Base-by-base conservation (phyloP, 1,140 invertebrate species). In the Ganaspis sp. region DNA sequence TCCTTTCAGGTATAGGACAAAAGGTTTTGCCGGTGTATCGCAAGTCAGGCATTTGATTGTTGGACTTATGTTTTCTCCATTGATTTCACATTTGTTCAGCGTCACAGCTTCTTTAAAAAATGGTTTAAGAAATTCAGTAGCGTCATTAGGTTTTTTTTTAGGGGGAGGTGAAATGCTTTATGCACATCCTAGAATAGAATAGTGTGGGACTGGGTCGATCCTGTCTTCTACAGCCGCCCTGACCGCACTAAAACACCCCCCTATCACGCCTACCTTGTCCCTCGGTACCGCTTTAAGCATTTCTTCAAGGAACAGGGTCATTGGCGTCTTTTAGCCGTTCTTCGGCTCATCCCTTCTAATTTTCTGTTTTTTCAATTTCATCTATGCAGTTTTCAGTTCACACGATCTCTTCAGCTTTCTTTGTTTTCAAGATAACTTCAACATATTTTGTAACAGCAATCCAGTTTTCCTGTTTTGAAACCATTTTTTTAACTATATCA, bases 81-180 rank as follows among this genome's bases (percentile, higher is more conserved):
- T n/a, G n/a, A n/a, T n/a, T n/a, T n/a, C n/a, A n/a, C n/a, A n/a
- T n/a, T n/a, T n/a, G n/a, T n/a, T n/a, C n/a, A n/a, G n/a, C n/a
- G n/a, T n/a, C n/a, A n/a, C n/a, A n/a, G n/a, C 45, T 77, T 42
- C 19, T 70, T 17, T 54, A 38, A 11, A 54, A 71, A 70, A 42
- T 38, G 26, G 42, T 26, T 71, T 37, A 11, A 34, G 15, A 21
- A 17, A 6, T 53, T 53, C 15, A n/a, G n/a, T n/a, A n/a, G n/a
- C n/a, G n/a, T n/a, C n/a, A n/a, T 15, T 53, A 6, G 11, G 2
- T 45, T 72, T n/a, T 23, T 15, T 42, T 42, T 72, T 45, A 45
- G 40, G 5, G n/a, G 40, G 11, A 45, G 40, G 40, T 45, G 40
- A 45, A 45, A 45, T 45, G 40, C 40, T 45, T 45, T 45, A 45